Base-by-base conservation (phyloP, 2,888 invertebrate species). In the Thymelicus acteon region DNA sequence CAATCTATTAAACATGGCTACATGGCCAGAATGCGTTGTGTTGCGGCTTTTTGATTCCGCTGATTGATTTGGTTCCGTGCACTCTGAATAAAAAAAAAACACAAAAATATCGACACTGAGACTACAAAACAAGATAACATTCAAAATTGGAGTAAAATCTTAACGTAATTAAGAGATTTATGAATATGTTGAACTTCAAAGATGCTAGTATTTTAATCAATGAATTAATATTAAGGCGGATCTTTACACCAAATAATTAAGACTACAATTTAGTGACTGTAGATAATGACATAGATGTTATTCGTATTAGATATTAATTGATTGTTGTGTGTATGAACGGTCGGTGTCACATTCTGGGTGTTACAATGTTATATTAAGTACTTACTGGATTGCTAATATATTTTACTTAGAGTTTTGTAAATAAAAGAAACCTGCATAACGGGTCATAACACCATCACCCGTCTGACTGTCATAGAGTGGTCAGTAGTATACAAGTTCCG, bases 171-270 rank as follows among this genome's bases (percentile, higher is more conserved):
- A 44, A 62, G 37, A 62, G 58, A 61, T 65, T 64, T 64, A 62
- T 40, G 40, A 61, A 19, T 61, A 67, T n/a, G 44, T 69, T 64
- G 24, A 62, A 60, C 48, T 24, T 70, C 52, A 58, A 63, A 63
- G 49, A 64, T 15, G 58, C 61, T 70, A 78, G 83, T 19, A 80
- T 85, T 85, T 82, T 68, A 63, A 63, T 44, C 81, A 84, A 81
- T 81, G 82, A 87, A 80, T 79, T 90, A 89, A 79, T 72, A 72
- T 75, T 92, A 92, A 92, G 89, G 85, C 80, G 91, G 92, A 89
- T 91, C 91, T 93, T 93, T 93, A 93, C 93, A 93, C 93, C 93
- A 93, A 93, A 86, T 92, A 91, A 87, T 85, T 92, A 92, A 92
- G 93, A 88, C 83, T 89, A 89, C 82, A 82, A 85, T 80, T 85